These are phyloP conservation scores for Ptychobarbus kaznakovi DNA, from an alignment of 2,797 vertebrate species.

Conservation along the genomic window DNA sequence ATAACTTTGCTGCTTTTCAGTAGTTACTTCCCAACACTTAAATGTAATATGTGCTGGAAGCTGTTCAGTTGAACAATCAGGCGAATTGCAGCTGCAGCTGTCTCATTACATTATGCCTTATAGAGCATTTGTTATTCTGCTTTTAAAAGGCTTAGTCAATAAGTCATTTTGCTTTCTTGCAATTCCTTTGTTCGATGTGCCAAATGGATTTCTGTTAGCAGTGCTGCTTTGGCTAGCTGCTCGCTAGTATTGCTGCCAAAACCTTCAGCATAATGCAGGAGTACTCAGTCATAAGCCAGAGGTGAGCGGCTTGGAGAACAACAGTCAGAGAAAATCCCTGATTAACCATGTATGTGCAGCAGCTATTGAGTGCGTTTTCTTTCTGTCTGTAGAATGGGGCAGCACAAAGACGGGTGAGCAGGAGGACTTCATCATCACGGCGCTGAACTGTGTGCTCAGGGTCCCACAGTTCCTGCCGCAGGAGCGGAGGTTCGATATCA, in stretches of 20 bases:
- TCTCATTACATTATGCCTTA: slow-evolving; percentile 31
- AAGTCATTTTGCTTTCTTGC: slow-evolving; percentile 16
- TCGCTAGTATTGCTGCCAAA: slow-evolving; percentile 7
- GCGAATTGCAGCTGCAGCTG: background rate
- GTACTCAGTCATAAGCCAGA: slow-evolving; percentile 4
- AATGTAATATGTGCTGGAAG: background rate
- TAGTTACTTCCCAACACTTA: background rate
- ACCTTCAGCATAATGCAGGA: slow-evolving; percentile 15
- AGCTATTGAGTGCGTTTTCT: slow-evolving; percentile 1
- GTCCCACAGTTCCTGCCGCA: slow-evolving; percentile 95
- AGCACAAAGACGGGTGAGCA: slow-evolving; percentile 98
- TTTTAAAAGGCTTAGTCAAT: slow-evolving; percentile 28
- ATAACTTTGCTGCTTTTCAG: slow-evolving; percentile 5
- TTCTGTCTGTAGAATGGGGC: slow-evolving; percentile 89
- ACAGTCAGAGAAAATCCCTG: slow-evolving; percentile 35
- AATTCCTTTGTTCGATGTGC: background rate
- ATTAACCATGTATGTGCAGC: background rate
- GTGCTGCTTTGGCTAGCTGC: slow-evolving; percentile 20
- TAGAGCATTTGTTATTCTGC: slow-evolving; percentile 9
- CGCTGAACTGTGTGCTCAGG: slow-evolving; percentile 94
- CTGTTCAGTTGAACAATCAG: slow-evolving; percentile 10
- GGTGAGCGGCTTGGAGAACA: slow-evolving; percentile 13
- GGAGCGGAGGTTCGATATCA: slow-evolving; percentile 96
- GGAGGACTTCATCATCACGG: slow-evolving; percentile 88
- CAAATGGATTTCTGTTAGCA: slow-evolving; percentile 25